Base-by-base conservation (phyloP, 2,888 invertebrate species). In the Dexiosoma caninum region DNA sequence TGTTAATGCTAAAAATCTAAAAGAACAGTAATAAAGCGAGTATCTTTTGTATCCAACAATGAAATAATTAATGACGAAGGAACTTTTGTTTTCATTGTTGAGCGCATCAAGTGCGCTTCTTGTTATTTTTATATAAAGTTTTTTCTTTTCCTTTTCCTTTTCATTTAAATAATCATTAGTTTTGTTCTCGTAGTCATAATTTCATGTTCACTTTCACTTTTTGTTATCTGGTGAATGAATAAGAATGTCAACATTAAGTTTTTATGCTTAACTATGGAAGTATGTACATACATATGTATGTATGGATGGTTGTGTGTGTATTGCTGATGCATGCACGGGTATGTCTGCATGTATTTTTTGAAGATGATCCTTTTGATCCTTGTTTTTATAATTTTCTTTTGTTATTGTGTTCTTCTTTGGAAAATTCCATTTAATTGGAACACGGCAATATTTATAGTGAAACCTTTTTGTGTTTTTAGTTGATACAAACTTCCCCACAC, bases 151-250 rank as follows among this genome's bases (percentile, higher is more conserved):
- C 3, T 27, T 27, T 27, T 27, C 6, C 3, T 27, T 27, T 53
- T 72, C 67, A 75, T 75, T 67, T 32, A 53, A 69, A 69, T 44
- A 53, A 69, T 75, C 32, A 75, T 59, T 35, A 55, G 55, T 69
- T 37, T 49, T 37, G 35, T 49, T 55, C 37, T 62, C 35, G 10
- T 67, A 30, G 4, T 76, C 19, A 57, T 72, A 72, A 72, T 81
- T 81, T 62, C 72, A 72, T 74, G 72, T 77, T 77, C 67, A 72
- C 77, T 81, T 78, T 77, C 67, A 77, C 60, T 72, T 57, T 62
- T 76, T 71, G 40, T 76, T 55, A 60, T 67, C 51, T 76, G 27
- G 5, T 70, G 37, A 5, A 19, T 72, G 49, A 14, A 67, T 59
- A 67, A 67, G 40, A 53, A 53, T 67, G 53, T 67, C 53, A 69